Evolutionary conservation across 2,888 invertebrate species (phyloP).

Genomic region (Drosophila fulvimacula): DNA sequence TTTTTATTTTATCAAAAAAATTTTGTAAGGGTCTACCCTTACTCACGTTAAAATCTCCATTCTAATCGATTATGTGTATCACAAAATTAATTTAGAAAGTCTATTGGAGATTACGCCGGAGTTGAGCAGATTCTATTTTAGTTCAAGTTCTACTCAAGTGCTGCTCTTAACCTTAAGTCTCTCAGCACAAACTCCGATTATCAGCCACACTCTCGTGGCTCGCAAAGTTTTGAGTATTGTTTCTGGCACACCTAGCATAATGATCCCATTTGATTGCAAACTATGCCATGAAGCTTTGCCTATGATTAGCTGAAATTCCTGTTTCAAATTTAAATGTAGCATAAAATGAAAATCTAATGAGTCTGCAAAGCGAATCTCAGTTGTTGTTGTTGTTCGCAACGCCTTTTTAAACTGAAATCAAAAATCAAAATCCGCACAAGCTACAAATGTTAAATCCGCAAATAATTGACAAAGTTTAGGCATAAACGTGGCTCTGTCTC

Average conservation of each 20-base stretch:
- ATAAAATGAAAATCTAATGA: slow-evolving; percentile 48
- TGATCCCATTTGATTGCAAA: slow-evolving; percentile 9
- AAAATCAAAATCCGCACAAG: slow-evolving; percentile 80
- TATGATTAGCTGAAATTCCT: slow-evolving; percentile 20
- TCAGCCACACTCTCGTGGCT: too few relatives aligned
- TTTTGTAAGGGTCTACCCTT: too few relatives aligned
- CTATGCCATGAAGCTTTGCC: slow-evolving; percentile 12
- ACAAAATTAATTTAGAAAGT: too few relatives aligned
- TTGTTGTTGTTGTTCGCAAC: slow-evolving; percentile 33
- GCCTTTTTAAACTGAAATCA: slow-evolving; percentile 75
- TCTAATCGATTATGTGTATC: too few relatives aligned
- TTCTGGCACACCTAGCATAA: background rate
- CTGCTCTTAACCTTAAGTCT: background rate
- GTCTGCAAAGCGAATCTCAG: slow-evolving; percentile 25
- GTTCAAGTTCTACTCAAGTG: too few relatives aligned
- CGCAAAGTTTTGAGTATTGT: too few relatives aligned
- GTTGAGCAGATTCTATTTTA: too few relatives aligned
- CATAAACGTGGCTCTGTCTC: slow-evolving; percentile 77
- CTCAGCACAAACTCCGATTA: background rate
- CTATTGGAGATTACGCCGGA: too few relatives aligned
- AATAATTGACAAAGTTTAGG: slow-evolving; percentile 81
- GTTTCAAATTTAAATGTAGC: slow-evolving; percentile 14
- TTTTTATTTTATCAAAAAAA: too few relatives aligned
- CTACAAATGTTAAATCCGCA: slow-evolving; percentile 80
- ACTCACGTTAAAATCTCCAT: too few relatives aligned